Conservation (phyloP, 1,140 invertebrate species). For the Campoletis sonorensis region DNA sequence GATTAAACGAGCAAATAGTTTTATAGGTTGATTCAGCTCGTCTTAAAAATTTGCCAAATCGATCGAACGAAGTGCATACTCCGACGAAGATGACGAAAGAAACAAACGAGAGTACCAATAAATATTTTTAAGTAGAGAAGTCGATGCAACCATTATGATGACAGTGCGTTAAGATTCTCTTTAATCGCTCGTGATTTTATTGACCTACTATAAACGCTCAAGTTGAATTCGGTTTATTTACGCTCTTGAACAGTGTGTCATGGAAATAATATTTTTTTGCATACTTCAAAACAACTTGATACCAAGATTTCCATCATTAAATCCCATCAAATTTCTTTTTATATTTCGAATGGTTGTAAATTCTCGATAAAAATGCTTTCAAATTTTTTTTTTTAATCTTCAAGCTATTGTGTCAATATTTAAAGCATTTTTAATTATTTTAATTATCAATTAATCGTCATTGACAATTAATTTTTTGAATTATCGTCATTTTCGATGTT, state of each 20-base stretch:
- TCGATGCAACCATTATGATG: background rate
- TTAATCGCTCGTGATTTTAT: slow-evolving; percentile 12
- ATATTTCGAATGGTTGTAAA: no score
- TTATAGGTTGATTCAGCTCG: background rate
- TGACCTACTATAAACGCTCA: background rate
- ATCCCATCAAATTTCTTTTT: no score
- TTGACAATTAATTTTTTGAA: no score
- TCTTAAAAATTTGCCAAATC: background rate
- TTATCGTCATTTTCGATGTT: no score
- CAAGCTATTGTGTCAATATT: no score
- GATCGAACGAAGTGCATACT: background rate
- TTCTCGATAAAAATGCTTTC: no score
- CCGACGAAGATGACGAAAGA: background rate
- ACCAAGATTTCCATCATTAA: no score
- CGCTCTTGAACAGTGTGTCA: background rate
- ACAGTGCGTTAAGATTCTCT: background rate
- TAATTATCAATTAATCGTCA: no score
- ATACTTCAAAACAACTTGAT: no score
- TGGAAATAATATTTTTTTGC: background rate
- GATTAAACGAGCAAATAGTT: background rate
- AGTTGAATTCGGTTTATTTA: background rate
- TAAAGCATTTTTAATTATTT: no score
- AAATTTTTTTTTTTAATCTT: no score
- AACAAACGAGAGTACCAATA: background rate
- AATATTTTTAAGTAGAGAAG: background rate